Percentiles rank a stretch among this genome's conserved stretches.
phyloP scores from a whole-genome alignment of 2,888 invertebrate genomes.

The Caenorhabditis sp. region DNA sequence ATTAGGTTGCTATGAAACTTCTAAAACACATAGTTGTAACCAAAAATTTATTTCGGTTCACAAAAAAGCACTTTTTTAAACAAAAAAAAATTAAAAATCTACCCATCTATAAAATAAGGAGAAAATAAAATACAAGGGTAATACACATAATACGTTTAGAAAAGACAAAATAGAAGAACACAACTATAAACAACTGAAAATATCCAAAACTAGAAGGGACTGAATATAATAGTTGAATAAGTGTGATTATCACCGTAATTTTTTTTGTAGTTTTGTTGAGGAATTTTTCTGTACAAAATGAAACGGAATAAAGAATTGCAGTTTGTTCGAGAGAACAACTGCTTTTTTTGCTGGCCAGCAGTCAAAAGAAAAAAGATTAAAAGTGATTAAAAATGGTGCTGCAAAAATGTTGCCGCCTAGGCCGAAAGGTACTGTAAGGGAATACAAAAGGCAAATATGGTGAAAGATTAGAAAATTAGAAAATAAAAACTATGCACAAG shows the following conservation, averaged over 20 bases:
- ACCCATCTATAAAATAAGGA: not conserved
- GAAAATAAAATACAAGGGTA: not conserved
- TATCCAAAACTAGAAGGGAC: too few species aligned
- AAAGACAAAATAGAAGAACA: not conserved
- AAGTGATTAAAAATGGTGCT: not conserved
- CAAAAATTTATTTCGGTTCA: not conserved
- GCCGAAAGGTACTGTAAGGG: not conserved
- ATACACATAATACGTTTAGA: not conserved
- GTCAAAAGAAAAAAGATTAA: not conserved
- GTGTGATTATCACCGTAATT: slow-evolving; percentile 7
- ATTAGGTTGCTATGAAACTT: too few species aligned
- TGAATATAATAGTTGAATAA: not conserved
- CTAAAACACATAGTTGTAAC: not conserved
- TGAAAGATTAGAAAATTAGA: slow-evolving; percentile 2
- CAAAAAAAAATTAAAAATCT: slow-evolving; percentile 2
- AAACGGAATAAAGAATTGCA: not conserved
- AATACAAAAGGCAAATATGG: not conserved
- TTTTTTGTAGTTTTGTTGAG: slow-evolving; percentile 7
- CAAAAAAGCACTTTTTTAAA: not conserved
- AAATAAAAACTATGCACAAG: not conserved
- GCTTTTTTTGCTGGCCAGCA: slow-evolving; percentile 3
- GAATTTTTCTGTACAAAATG: not conserved
- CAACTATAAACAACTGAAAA: not conserved
- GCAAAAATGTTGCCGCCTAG: not conserved
- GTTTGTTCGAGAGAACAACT: too few species aligned